These are phyloP conservation scores for Cichlasoma orientale DNA, from an alignment of 2,797 vertebrate genomes.

Conservation along the genomic window DNA sequence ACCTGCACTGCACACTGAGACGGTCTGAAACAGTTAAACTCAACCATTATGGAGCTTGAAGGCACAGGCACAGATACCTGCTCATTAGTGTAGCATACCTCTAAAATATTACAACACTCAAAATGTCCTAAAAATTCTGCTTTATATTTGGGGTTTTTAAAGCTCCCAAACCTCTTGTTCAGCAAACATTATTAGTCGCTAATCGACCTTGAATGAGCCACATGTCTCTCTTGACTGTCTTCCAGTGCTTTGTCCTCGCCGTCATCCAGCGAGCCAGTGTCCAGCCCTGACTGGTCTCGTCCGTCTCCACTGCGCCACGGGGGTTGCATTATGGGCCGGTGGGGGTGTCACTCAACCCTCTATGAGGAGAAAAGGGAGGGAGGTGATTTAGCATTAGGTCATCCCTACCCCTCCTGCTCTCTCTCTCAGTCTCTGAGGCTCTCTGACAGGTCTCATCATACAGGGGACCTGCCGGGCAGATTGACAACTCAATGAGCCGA, in stretches of 20 bases:
- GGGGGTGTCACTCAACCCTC: slow-evolving; percentile 63
- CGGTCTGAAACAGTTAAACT: neutral
- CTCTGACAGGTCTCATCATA: slow-evolving; percentile 75
- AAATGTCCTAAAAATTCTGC: neutral
- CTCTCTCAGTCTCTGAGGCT: slow-evolving; percentile 21
- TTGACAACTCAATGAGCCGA: slow-evolving; percentile 88
- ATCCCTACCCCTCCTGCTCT: slow-evolving; percentile 49
- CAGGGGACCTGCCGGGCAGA: slow-evolving; percentile 74
- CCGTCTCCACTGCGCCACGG: slow-evolving; percentile 34
- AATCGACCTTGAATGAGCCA: slow-evolving; percentile 2
- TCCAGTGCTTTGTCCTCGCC: slow-evolving; percentile 11
- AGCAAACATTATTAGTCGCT: neutral
- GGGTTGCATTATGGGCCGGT: slow-evolving; percentile 36
- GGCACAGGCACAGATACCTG: neutral
- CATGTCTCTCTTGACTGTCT: slow-evolving; percentile 25
- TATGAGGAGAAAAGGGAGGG: slow-evolving; percentile 43
- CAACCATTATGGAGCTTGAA: neutral
- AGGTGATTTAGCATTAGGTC: slow-evolving; percentile 69
- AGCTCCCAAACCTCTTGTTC: neutral
- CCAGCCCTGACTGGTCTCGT: slow-evolving; percentile 29
- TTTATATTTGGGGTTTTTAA: neutral
- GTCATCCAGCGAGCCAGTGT: slow-evolving; percentile 9
- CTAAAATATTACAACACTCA: neutral
- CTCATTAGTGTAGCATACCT: fast-evolving
- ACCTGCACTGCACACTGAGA: neutral